Evolutionary conservation across 2,113 vertebrate genomes (phyloP), one percentile per base, ranked within the genome.

Genomic region (Mus spicilegus): DNA sequence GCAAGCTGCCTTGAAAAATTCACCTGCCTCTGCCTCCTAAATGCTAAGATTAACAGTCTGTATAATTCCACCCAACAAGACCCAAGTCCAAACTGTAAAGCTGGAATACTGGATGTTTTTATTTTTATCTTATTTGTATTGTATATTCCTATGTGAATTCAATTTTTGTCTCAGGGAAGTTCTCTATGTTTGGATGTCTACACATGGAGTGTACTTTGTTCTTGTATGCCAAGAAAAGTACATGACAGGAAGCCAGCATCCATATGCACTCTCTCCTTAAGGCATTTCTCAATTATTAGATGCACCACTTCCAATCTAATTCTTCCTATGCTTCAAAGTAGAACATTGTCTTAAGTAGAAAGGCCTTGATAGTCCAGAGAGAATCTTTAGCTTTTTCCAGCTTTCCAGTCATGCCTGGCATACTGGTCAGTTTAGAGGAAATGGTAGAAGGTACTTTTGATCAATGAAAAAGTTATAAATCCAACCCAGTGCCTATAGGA

Each of bases 101-200:
- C 54, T 85, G 86, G 91, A 87, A 85, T 42, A 46, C 51, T 88
- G 82, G 7, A 91, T 90, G n/a, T n/a, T 95, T 82, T 93, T 33
- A 94, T 70, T 65, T 63, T 81, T 63, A 90, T 69, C 67, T 33
- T 69, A 65, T 70, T 28, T 91, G 72, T 82, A 94, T 56, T 81
- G 7, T 54, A 81, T 30, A 58, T 85, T 89, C 69, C 26, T 91
- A 17, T 46, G 26, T 70, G 20, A 92, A 84, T 89, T 91, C 30
- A 8, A 5, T 72, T 96, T 49, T 89, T 75, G 61, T 88, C 91
- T 67, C 51, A 93, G 80, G 46, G n/a, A 95, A 77, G 20, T 90
- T 91, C 75, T 28, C 75, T 17, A 33, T n/a, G 22, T 33, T 96
- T 84, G 58, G 63, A 28, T 81, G 4, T 72, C 65, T 84, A 54